A percentile compares a stretch with the other conserved stretches of the same genome.
Evolutionary conservation across 2,888 invertebrate species (phyloP).

Genomic region (Abscondita cerata): DNA sequence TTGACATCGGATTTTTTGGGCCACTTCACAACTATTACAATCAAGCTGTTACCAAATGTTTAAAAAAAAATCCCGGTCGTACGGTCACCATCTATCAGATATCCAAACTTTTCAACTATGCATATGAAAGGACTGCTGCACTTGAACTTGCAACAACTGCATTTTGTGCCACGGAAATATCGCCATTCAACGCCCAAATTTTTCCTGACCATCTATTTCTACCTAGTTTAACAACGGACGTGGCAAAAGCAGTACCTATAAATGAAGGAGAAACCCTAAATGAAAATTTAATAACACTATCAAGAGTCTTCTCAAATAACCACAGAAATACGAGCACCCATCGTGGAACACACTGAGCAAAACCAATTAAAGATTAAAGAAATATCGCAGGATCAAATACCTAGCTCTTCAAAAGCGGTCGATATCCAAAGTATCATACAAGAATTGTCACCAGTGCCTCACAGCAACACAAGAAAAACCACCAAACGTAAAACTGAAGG

Average conservation of each 20-base stretch:
- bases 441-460: neutral
- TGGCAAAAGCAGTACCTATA: conserved; percentile 3
- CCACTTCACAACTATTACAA: conserved; percentile 9
- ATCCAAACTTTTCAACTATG: conserved; percentile 20
- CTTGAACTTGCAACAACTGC: conserved; percentile 20
- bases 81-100: conserved; percentile 4
- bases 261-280: neutral
- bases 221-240: conserved; percentile 3
- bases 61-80: conserved; percentile 19
- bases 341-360: neutral
- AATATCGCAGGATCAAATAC: no score
- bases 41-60: conserved; percentile 3
- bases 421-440: neutral
- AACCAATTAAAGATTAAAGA: no score
- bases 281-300: neutral
- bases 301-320: neutral
- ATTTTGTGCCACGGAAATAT: conserved; percentile 22
- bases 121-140: conserved; percentile 12
- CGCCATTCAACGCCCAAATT: conserved; percentile 16
- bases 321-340: no score
- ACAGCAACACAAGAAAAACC: neutral
- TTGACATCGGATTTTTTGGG: conserved; percentile 8
- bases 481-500: neutral
- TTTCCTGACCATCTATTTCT: conserved; percentile 21
- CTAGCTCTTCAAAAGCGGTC: neutral